Evolutionary conservation across 2,113 vertebrate species (phyloP), one percentile per base, ranked within the genome.

Genomic region (Melanotaenia duboulayi): DNA sequence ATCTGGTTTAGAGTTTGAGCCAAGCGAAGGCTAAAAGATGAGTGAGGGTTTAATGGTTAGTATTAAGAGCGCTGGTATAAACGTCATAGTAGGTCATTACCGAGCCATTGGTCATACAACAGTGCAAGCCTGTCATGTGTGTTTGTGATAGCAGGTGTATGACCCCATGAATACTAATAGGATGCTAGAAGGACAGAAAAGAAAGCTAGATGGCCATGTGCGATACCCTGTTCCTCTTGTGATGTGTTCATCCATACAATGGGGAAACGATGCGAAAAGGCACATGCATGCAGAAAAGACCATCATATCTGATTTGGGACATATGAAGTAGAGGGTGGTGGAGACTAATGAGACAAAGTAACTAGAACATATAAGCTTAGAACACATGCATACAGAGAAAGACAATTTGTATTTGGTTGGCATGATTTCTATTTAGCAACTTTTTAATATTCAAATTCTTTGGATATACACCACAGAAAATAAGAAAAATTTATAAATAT

Each of bases 101-200:
- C 7, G 17, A 65, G 65, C 20, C 39, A 76, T 61, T 20, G 17
- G 56, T 58, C 28, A 65, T 70, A 59, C 54, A 71, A 69, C 44
- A 70, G 51, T 22, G 63, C 68, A 80, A 77, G 55, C 74, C 49
- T 75, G 64, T 35, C 32, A 9, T 35, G 32, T 56, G 58, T 65
- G 74, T 39, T 32, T 65, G 65, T 40, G 68, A 50, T 65, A 28
- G 68, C 65, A 22, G 80, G 60, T 71, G 59, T 70, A 32, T 70
- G 60, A 87, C 60, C 74, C 69, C 19, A 78, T 83, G 84, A 84
- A 89, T 86, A 81, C 84, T 87, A 86, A 90, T 71, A 44, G 24
- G 37, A 59, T 13, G 57, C 62, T 79, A 37, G 69, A 52, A 74
- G 58, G 16, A 11, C 12, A 13, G 39, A 42, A 42, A 1, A 35